Base-by-base conservation (phyloP, 2,113 vertebrate genomes). In the Sclerurus mexicanus region DNA sequence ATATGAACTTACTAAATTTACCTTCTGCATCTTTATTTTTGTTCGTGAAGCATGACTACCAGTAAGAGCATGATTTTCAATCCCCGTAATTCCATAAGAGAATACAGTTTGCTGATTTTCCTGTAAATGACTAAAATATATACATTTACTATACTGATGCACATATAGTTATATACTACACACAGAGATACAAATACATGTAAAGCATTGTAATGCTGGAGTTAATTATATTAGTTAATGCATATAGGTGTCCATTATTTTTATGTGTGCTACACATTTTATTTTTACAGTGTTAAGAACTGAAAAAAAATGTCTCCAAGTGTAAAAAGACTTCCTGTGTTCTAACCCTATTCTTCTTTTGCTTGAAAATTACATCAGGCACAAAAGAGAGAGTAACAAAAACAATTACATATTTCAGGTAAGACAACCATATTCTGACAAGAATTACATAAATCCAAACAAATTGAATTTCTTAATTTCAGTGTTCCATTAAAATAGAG, bases 391-490 rank as follows among this genome's bases (percentile, higher is more conserved):
- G 27, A 69, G 52, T 73, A 95, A 95, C 66, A 91, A 94, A 97
- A 97, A 63, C 93, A 93, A 88, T 83, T 58, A 50, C 14, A 40
- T 79, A 60, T 97, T 88, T 90, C 33, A 28, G 60, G 75, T 85
- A 89, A 95, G 87, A 73, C 35, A 93, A 80, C 39, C 77, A 37
- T 81, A 95, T 81, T 92, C 94, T 88, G 62, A 93, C 95, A 96
- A 89, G 72, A 59, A 53, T 33, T 94, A 82, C 79, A 85, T 88
- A 95, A 96, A 76, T 66, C 19, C 40, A 88, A 95, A 69, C 78
- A 95, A 95, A 96, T 88, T 96, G 52, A 71, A 89, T 92, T 97
- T 96, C 81, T 76, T 68, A 68, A 85, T 91, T 46, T 72, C 88
- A 39, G 23, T 75, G 35, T 86, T 94, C 62, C 79, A 87, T 96